Percentiles rank a stretch among this genome's conserved stretches.
Evolutionary conservation across 2,888 invertebrate genomes (phyloP).

Genomic region (Tuta absoluta): DNA sequence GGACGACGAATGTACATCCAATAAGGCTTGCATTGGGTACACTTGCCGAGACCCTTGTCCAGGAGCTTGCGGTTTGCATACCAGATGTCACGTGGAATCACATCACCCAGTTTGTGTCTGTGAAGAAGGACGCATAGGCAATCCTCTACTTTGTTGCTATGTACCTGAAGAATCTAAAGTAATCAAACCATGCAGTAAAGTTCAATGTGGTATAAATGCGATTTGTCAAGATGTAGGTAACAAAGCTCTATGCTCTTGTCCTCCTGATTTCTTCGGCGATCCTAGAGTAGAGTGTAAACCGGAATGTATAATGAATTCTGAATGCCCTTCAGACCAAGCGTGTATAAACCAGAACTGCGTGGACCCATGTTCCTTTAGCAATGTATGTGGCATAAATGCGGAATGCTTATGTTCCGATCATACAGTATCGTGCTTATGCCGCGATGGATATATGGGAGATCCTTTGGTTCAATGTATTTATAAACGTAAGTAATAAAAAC

Average conservation of each 20-base stretch:
- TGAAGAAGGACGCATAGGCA: conserved; percentile 86
- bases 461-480: conserved; percentile 87
- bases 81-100: conserved; percentile 87
- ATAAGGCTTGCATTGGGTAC: conserved; percentile 89
- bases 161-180: conserved; percentile 78
- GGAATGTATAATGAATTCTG: conserved; percentile 91
- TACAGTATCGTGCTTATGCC: conserved; percentile 90
- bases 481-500: conserved; percentile 62
- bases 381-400: conserved; percentile 90
- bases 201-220: conserved; percentile 90
- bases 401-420: conserved; percentile 90
- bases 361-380: conserved; percentile 86
- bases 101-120: conserved; percentile 92
- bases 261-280: conserved; percentile 88
- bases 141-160: conserved; percentile 88
- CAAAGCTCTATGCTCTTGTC: conserved; percentile 88
- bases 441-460: conserved; percentile 89
- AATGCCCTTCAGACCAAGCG: conserved; percentile 87
- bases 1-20: conserved; percentile 88
- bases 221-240: conserved; percentile 86
- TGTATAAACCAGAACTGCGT: conserved; percentile 88
- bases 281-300: conserved; percentile 88
- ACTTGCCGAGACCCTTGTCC: conserved; percentile 91
- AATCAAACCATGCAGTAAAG: conserved; percentile 86
- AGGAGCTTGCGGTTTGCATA: conserved; percentile 88